A percentile compares a stretch with the other conserved stretches of the same genome.
Conservation (phyloP, 2,113 vertebrate genomes). For the Monopterus albus region DNA sequence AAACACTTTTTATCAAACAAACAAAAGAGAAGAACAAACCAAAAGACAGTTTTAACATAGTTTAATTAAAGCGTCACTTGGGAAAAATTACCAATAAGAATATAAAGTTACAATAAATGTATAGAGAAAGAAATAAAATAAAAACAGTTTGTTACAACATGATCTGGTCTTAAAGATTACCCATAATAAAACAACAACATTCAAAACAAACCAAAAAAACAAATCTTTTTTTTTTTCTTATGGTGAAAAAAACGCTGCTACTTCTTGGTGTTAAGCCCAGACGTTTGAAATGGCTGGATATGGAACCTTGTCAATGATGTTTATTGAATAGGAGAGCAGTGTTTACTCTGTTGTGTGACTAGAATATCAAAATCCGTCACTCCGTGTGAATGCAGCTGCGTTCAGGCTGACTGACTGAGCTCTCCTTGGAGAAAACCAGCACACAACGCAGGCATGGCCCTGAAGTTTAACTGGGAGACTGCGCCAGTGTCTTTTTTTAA, state of each 20-base stretch:
- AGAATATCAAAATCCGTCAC: constrained; percentile 76
- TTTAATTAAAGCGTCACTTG: constrained; percentile 55
- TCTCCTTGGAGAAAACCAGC: constrained; percentile 62
- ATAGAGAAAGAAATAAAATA: too few species aligned
- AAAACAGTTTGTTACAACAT: not conserved
- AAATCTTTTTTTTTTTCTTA: constrained; percentile 1
- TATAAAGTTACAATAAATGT: constrained; percentile 4
- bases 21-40: constrained; percentile 2
- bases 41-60: constrained; percentile 7
- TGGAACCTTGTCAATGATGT: constrained; percentile 70
- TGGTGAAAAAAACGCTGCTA: not conserved
- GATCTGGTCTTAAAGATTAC: not conserved
- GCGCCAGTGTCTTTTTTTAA: constrained; percentile 9
- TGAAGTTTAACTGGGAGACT: constrained; percentile 49
- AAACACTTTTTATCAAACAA: not conserved
- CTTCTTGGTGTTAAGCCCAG: not conserved
- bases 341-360: constrained; percentile 78
- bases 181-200: constrained; percentile 4
- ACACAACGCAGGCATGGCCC: constrained; percentile 58
- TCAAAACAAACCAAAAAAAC: not conserved
- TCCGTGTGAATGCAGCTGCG: constrained; percentile 72
- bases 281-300: constrained; percentile 43
- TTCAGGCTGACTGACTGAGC: constrained; percentile 68
- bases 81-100: not conserved
- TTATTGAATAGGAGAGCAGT: constrained; percentile 77